Evolutionary conservation across 2,888 invertebrate species (phyloP), one percentile per base, ranked within the genome.

Genomic region (Eupsilia transversa): DNA sequence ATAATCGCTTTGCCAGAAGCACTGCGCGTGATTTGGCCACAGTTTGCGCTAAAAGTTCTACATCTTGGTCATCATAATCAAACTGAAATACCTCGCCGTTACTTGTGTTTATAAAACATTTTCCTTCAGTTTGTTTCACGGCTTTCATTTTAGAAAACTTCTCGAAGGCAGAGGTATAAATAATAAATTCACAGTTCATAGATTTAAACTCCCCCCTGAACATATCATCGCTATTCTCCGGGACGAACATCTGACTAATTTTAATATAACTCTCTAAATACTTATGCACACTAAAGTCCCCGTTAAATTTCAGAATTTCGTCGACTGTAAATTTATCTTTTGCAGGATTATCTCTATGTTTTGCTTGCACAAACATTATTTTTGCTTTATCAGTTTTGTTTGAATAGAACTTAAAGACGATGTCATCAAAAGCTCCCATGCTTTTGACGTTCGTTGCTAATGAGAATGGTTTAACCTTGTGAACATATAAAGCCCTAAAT

Each of bases 341-440:
- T 49, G 63, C 56, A 0, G 80, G 79, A 68, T 79, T 66, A 49
- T 81, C 79, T 77, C 43, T 85, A 46, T 86, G 86, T 65, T 88
- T 88, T 10, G 85, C 82, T 84, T 87, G 88, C n/a, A 88, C 49
- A 38, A 87, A 87, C 33, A 87, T n/a, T 4, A 84, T 67, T 57
- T 54, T 83, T 2, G 76, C 27, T 61, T 72, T 75, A 30, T 63
- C 20, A 38, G 65, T 7, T 10, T 69, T 61, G n/a, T 65, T 78
- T 52, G 71, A 78, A 54, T 71, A 63, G 59, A 84, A 87, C 43
- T 67, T 87, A 27, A 88, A 83, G 49, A 80, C 64, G n/a, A 88
- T 83, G 54, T 88, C 88, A 79, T 88, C 86, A 35, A 88, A 84
- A 57, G 83, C 87, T 30, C 85, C 88, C 14, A 87, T 63, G 10